phyloP scores from a whole-genome alignment of 2,113 vertebrate species.

The Semnornis frantzii region DNA sequence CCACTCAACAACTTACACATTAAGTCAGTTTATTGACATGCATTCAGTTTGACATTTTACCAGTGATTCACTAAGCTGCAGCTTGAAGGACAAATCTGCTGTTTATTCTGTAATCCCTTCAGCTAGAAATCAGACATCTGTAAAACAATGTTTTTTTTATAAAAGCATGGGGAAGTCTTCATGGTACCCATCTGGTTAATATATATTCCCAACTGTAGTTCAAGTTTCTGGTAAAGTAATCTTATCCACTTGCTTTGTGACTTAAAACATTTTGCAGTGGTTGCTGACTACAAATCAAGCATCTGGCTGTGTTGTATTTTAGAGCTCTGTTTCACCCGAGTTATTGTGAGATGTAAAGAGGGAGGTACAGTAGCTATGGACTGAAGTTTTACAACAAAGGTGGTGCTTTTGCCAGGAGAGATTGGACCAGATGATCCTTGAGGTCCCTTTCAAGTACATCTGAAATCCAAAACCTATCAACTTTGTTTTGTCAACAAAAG shows the following conservation, averaged over 20 bases:
- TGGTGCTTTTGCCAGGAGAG: background rate
- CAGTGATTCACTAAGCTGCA: background rate
- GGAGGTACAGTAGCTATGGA: background rate
- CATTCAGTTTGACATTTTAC: background rate
- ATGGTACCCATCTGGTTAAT: conserved; percentile 31
- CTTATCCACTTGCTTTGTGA: background rate
- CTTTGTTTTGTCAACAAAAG: background rate
- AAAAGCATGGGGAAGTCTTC: background rate
- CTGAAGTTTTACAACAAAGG: background rate
- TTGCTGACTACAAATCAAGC: background rate
- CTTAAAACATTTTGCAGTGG: background rate
- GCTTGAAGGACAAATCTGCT: conserved; percentile 31
- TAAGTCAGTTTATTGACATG: background rate
- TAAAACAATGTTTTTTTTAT: background rate
- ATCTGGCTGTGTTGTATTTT: background rate
- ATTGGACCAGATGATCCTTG: background rate
- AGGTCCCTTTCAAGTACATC: background rate
- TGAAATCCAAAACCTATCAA: background rate
- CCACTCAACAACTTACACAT: background rate
- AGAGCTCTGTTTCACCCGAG: background rate
- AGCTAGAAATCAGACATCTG: conserved; percentile 48
- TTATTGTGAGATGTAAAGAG: background rate
- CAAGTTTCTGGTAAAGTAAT: background rate
- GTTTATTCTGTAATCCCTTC: conserved; percentile 37
- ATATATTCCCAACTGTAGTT: background rate